Conservation (phyloP, 2,888 invertebrate genomes). For the Acronicta aceris region DNA sequence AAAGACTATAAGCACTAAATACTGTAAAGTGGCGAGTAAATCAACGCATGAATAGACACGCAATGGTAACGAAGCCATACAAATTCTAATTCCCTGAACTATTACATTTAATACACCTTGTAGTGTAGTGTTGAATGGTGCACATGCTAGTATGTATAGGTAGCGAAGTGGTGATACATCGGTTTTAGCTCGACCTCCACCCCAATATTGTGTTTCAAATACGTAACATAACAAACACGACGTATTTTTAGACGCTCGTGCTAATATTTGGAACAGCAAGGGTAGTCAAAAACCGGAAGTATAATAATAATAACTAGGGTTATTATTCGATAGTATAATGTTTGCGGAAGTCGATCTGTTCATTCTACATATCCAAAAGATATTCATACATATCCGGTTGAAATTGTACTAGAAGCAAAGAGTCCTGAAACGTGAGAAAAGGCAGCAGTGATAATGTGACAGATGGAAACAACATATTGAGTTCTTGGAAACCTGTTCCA, state of each 20-base stretch:
- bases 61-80: conserved; percentile 61
- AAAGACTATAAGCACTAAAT: conserved; percentile 53
- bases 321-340: too few species aligned
- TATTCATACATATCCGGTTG: not conserved
- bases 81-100: conserved; percentile 53
- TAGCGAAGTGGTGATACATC: not conserved
- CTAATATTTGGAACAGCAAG: conserved; percentile 18
- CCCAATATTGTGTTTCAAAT: conserved; percentile 20
- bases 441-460: not conserved
- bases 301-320: not conserved
- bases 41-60: conserved; percentile 60
- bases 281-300: not conserved
- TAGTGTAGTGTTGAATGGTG: conserved; percentile 28
- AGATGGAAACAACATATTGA: conserved; percentile 11
- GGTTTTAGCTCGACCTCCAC: conserved; percentile 30
- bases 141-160: conserved; percentile 13
- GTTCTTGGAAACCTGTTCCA: conserved; percentile 12
- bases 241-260: conserved; percentile 24
- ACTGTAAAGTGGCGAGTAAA: conserved; percentile 57
- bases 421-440: not conserved
- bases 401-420: not conserved
- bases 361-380: not conserved
- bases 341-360: too few species aligned
- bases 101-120: conserved; percentile 50
- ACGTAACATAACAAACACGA: not conserved